Evolutionary conservation across 1,140 invertebrate species (phyloP).

Genomic region (Musca domestica): DNA sequence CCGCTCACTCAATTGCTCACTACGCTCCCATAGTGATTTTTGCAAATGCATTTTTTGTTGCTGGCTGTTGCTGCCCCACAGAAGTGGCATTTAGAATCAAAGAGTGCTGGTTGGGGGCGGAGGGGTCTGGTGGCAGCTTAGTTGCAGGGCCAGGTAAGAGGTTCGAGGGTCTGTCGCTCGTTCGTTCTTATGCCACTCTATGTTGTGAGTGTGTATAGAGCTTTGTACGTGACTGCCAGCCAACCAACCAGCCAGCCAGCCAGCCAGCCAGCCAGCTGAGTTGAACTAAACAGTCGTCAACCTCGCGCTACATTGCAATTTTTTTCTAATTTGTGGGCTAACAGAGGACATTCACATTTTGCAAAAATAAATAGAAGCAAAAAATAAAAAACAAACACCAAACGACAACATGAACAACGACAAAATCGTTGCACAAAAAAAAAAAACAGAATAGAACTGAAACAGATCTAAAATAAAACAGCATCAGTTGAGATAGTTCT

Average conservation of each 20-base stretch:
- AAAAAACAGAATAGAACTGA: neutral
- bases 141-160: no score
- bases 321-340: constrained; percentile 41
- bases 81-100: no score
- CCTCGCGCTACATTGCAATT: constrained; percentile 37
- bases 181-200: no score
- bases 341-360: constrained; percentile 52
- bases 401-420: constrained; percentile 23
- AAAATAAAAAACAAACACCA: constrained; percentile 27
- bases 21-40: no score
- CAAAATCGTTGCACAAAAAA: neutral
- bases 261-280: neutral
- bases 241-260: neutral
- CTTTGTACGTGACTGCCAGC: no score
- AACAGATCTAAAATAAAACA: neutral
- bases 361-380: constrained; percentile 26
- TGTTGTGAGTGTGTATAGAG: no score
- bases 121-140: neutral
- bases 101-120: neutral
- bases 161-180: no score
- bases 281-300: constrained; percentile 28
- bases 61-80: no score
- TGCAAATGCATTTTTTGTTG: no score
- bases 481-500: neutral
- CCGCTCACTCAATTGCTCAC: no score